Evolutionary conservation across 1,140 invertebrate species (phyloP), one percentile per base, ranked within the genome.

Genomic region (Eupristina koningsbergeri): DNA sequence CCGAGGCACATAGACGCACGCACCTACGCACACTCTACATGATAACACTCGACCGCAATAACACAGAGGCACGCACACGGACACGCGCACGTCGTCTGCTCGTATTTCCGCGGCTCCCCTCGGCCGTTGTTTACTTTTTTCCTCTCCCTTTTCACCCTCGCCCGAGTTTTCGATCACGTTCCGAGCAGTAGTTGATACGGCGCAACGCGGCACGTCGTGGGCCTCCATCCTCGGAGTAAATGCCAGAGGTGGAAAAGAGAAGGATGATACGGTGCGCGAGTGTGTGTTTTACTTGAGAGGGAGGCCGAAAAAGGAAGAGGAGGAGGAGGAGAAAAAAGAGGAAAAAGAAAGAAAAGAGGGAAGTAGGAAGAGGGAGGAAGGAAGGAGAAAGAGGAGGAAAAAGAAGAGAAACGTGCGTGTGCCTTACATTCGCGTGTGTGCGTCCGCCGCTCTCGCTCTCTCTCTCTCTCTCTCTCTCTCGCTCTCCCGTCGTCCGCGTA

Each of bases 211-310:
- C 64, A 69, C 64, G 36, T 71, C 67, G 53, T 36, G 58, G 11
- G 13, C 29, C 69, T 78, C 74, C 50, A 34, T 34, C 58, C n/a
- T n/a, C n/a, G 19, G 26, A 26, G 64, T 64, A 78, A 36, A 78
- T 78, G 26, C 36, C 6, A 41, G 39, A 71, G 53, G 80, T 45
- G 47, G 63, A 41, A 73, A 50, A 79, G 75, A 47, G 83, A 83
- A 84, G 77, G 83, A 84, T 84, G 82, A 82, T 83, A 75, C 83
- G 75, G 83, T 86, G 85, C 83, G 80, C 85, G 83, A 81, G 80
- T 76, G 82, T 77, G 81, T 69, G 63, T 69, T 69, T 69, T 53
- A 69, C 63, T 80, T 80, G 45, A 80, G 45, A 45, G 78, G 19
- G 0, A 50, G 17, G 31, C 5, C 61, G 41, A 67, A 34, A 71